A percentile compares a stretch with the other conserved stretches of the same genome.
Evolutionary conservation across 2,888 invertebrate species (phyloP).

Genomic region (Trissonchulus latispiculum): DNA sequence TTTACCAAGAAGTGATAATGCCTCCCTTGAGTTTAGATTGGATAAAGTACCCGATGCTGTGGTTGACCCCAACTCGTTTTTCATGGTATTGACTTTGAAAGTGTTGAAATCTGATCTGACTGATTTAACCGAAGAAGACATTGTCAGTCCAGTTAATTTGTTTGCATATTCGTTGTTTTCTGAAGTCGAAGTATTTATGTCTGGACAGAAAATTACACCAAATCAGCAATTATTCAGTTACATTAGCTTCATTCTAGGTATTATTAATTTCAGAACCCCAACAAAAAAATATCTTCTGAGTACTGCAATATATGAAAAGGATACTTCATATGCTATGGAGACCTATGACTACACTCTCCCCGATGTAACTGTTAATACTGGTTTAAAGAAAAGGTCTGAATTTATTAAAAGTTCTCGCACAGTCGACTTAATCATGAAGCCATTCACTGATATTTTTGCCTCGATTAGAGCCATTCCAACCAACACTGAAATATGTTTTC

Average conservation of each 20-base stretch:
- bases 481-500: neutral
- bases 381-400: neutral
- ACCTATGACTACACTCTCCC: no score
- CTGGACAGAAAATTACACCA: neutral
- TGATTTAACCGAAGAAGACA: neutral
- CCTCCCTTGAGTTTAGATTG: neutral
- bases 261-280: neutral
- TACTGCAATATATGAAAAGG: neutral
- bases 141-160: neutral
- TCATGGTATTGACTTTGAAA: neutral
- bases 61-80: neutral
- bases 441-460: neutral
- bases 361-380: neutral
- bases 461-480: neutral
- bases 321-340: neutral
- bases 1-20: no score
- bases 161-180: conserved; percentile 9
- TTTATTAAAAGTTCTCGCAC: neutral
- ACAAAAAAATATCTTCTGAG: neutral
- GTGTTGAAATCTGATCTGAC: neutral
- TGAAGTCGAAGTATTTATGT: neutral
- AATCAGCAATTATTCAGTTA: neutral
- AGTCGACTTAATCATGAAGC: neutral
- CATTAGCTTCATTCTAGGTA: neutral
- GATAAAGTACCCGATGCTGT: neutral